Percentiles rank a stretch among this genome's conserved stretches.
Evolutionary conservation across 2,888 invertebrate species (phyloP).

Genomic region (Lathronympha strigana): DNA sequence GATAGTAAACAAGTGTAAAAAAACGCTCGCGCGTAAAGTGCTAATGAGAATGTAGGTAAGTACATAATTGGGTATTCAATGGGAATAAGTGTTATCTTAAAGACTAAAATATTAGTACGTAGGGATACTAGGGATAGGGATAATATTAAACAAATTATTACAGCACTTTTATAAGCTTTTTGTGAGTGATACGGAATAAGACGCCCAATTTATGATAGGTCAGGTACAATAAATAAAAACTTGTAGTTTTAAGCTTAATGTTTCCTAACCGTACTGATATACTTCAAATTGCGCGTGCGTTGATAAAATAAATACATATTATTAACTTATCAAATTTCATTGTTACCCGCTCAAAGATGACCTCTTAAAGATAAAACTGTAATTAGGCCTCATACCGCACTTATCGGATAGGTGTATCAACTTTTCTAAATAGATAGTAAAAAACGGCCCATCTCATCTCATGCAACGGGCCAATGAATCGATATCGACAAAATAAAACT

Average conservation of each 20-base stretch:
- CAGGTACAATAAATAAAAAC: not conserved
- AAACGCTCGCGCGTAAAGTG: too few relatives aligned
- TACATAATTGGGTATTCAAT: too few relatives aligned
- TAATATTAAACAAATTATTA: too few relatives aligned
- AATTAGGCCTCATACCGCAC: conserved; percentile 76
- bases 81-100: too few relatives aligned
- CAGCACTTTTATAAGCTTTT: too few relatives aligned
- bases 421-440: conserved; percentile 76
- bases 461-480: conserved; percentile 70
- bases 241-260: not conserved
- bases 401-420: conserved; percentile 80
- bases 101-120: too few relatives aligned
- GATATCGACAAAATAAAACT: conserved; percentile 74
- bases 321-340: conserved; percentile 80
- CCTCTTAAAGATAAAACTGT: conserved; percentile 75
- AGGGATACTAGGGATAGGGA: too few relatives aligned
- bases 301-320: conserved; percentile 61
- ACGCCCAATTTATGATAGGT: not conserved
- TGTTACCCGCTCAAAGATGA: conserved; percentile 69
- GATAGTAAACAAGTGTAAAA: too few relatives aligned
- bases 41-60: too few relatives aligned
- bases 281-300: conserved; percentile 57
- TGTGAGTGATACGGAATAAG: too few relatives aligned
- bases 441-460: conserved; percentile 67
- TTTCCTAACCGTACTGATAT: conserved; percentile 38